A percentile compares a stretch with the other conserved stretches of the same genome.
Conservation (phyloP, 2,888 invertebrate species). For the Hydropsyche betteni region DNA sequence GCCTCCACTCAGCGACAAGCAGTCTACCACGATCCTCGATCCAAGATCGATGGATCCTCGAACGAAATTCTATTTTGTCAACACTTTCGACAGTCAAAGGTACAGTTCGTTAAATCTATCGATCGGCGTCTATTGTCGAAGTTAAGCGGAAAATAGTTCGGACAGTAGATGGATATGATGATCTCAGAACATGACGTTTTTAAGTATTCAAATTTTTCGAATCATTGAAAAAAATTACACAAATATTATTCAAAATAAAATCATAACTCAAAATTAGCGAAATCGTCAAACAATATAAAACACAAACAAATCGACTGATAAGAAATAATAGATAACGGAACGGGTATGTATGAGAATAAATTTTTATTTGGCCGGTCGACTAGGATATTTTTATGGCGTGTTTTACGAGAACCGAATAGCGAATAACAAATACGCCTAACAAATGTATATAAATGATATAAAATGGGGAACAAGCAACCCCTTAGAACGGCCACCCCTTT, state of each 20-base stretch:
- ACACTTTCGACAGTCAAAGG: too few relatives aligned
- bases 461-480: conserved; percentile 4
- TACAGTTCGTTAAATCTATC: too few relatives aligned
- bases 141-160: too few relatives aligned
- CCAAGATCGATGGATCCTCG: conserved; percentile 34
- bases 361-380: neutral
- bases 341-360: neutral
- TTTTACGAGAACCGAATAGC: conserved; percentile 29
- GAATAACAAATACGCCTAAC: conserved; percentile 20
- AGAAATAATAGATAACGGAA: neutral
- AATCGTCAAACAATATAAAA: neutral
- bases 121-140: too few relatives aligned
- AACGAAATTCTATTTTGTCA: neutral
- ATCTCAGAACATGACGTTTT: too few relatives aligned
- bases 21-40: conserved; percentile 43
- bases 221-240: too few relatives aligned
- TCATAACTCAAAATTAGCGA: too few relatives aligned
- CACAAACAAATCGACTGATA: neutral
- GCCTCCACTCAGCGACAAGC: conserved; percentile 42
- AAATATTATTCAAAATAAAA: too few relatives aligned
- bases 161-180: too few relatives aligned
- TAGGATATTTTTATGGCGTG: conserved; percentile 25
- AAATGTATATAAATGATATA: conserved; percentile 29
- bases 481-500: neutral
- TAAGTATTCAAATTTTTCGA: too few relatives aligned